A percentile compares a stretch with the other conserved stretches of the same genome.
Evolutionary conservation across 2,113 vertebrate species (phyloP).

Genomic region (Oceanites oceanicus): DNA sequence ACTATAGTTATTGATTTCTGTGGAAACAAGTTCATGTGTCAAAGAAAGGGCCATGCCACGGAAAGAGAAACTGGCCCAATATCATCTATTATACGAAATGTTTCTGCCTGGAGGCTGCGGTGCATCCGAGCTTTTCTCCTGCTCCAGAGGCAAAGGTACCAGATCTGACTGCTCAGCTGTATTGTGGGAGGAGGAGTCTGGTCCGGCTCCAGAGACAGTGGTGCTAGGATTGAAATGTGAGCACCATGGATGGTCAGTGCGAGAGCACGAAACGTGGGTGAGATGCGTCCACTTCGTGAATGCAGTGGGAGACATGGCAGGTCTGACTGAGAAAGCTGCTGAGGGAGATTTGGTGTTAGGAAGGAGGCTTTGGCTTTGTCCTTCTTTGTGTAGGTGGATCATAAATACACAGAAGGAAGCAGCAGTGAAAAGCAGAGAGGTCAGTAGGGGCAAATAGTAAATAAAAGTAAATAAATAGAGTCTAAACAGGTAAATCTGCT

Average conservation of each 20-base stretch:
- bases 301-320: background rate
- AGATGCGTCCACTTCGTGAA: fast-evolving
- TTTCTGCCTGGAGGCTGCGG: fast-evolving
- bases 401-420: background rate
- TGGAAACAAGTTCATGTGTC: background rate
- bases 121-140: background rate
- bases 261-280: background rate
- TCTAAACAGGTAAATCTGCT: background rate
- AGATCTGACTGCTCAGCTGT: fast-evolving
- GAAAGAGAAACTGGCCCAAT: background rate
- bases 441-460: background rate
- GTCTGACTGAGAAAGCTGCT: background rate
- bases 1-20: background rate
- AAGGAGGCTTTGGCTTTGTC: background rate
- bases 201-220: background rate
- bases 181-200: fast-evolving
- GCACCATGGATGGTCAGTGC: background rate
- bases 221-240: background rate
- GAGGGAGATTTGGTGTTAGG: background rate
- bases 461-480: background rate
- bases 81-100: background rate
- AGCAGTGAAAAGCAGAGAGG: background rate
- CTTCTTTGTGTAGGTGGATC: background rate
- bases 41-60: background rate
- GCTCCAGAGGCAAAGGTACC: background rate